Conservation (phyloP, 2,797 vertebrate genomes). For the Poeciliopsis infans region DNA sequence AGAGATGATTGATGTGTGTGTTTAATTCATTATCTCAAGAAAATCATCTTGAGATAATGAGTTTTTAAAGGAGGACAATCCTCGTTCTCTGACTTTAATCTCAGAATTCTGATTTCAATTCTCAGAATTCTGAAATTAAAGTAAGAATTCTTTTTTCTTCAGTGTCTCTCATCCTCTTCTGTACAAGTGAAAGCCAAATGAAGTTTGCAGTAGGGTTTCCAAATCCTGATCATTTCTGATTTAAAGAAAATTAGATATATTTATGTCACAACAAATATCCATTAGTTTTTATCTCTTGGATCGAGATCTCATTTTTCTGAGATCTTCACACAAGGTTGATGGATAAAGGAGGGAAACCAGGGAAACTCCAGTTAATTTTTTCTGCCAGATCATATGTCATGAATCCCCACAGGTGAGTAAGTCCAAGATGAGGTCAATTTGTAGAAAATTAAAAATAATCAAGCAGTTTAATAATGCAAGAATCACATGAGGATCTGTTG, state of each 20-base stretch:
- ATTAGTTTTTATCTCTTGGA: neutral
- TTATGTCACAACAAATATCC: neutral
- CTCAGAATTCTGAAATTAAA: too few species aligned
- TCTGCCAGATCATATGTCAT: neutral
- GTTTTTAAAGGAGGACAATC: too few species aligned
- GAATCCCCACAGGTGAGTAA: neutral
- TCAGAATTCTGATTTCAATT: too few species aligned
- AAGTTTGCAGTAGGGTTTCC: neutral
- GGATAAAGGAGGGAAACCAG: neutral
- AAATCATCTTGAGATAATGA: too few species aligned
- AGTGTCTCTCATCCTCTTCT: too few species aligned
- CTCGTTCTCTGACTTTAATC: too few species aligned
- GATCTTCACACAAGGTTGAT: neutral
- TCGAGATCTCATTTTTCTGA: neutral
- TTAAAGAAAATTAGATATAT: neutral
- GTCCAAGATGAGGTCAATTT: neutral
- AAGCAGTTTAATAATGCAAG: neutral
- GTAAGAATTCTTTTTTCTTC: too few species aligned
- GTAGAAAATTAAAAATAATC: neutral
- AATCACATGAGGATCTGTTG: neutral
- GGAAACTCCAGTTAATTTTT: neutral
- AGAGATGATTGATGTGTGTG: too few species aligned
- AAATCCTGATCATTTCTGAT: conserved; percentile 2
- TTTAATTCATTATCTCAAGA: too few species aligned
- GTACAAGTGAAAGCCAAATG: neutral